Evolutionary conservation across 2,888 invertebrate species (phyloP).

Genomic region (Chymomyza amoena): DNA sequence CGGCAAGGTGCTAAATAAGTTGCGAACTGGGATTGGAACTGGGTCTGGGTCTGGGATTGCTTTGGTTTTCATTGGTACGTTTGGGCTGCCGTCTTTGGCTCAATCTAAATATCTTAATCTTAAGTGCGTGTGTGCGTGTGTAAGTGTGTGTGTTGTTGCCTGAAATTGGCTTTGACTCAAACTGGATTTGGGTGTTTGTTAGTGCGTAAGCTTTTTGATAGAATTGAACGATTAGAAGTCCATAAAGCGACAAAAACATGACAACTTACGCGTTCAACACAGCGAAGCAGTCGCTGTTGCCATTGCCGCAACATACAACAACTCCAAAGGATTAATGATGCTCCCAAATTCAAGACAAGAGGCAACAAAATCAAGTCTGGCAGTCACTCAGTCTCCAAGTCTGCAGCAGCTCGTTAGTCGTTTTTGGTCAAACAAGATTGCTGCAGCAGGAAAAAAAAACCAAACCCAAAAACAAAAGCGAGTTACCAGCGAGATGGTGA

Average conservation of each 20-base stretch:
- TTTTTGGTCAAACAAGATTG: constrained; percentile 64
- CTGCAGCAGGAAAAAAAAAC: constrained; percentile 45
- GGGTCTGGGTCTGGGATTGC: constrained; percentile 16
- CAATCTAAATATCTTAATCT: constrained; percentile 79
- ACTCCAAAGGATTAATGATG: constrained; percentile 74
- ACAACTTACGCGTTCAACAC: constrained; percentile 74
- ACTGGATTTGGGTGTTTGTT: constrained; percentile 73
- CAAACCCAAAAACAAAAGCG: constrained; percentile 1
- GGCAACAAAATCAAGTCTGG: constrained; percentile 61
- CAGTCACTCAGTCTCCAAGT: constrained; percentile 58
- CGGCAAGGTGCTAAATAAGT: constrained; percentile 75
- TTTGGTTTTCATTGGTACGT: constrained; percentile 13
- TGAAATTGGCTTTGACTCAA: constrained; percentile 20
- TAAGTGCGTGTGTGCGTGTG: constrained; percentile 9
- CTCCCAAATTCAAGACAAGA: constrained; percentile 53
- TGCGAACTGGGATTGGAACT: constrained; percentile 31
- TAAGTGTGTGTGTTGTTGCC: constrained; percentile 5
- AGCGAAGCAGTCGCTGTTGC: constrained; percentile 53
- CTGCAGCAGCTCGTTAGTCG: constrained; percentile 75
- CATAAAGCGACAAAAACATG: constrained; percentile 80
- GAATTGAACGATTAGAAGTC: constrained; percentile 79
- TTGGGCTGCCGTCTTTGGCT: constrained; percentile 40
- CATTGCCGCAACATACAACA: constrained; percentile 20
- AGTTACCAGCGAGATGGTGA: neutral
- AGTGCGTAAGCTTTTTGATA: constrained; percentile 79